phyloP scores from a whole-genome alignment of 2,797 vertebrate species.

The Ciconia nigra region DNA sequence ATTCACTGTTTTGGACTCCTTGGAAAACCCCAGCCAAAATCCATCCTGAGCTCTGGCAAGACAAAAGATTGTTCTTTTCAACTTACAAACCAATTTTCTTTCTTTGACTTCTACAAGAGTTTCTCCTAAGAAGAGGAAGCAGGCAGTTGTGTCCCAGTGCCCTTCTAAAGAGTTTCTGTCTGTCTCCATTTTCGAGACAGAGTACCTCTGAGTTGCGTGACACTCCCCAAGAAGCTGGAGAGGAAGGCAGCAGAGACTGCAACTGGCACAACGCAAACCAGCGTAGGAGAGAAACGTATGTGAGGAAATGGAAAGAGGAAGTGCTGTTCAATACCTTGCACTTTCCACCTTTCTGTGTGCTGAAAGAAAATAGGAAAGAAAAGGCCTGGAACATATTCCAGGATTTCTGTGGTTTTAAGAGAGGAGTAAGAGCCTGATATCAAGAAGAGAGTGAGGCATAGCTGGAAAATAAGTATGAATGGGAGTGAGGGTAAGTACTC shows the following conservation, averaged over 20 bases:
- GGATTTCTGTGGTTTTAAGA: neutral
- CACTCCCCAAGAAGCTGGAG: accelerated
- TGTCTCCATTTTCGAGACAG: neutral
- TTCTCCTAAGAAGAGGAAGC: neutral
- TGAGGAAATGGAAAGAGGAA: neutral
- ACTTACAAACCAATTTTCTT: neutral
- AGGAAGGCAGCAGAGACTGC: neutral
- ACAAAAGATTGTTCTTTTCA: neutral
- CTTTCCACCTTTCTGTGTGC: neutral
- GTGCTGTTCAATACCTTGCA: accelerated
- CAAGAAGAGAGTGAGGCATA: neutral
- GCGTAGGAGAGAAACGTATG: neutral
- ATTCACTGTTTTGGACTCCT: neutral
- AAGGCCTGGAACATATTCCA: neutral
- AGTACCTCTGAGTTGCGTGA: neutral
- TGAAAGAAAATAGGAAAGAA: neutral
- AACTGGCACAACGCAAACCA: neutral
- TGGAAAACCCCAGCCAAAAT: neutral
- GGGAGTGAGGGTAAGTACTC: neutral
- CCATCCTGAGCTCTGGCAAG: neutral
- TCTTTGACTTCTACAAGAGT: neutral
- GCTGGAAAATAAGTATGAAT: neutral
- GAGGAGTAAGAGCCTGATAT: neutral
- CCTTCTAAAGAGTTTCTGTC: neutral
- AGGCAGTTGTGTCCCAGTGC: neutral